Evolutionary conservation across 1,140 invertebrate species (phyloP).

Genomic region (Argopecten irradians): DNA sequence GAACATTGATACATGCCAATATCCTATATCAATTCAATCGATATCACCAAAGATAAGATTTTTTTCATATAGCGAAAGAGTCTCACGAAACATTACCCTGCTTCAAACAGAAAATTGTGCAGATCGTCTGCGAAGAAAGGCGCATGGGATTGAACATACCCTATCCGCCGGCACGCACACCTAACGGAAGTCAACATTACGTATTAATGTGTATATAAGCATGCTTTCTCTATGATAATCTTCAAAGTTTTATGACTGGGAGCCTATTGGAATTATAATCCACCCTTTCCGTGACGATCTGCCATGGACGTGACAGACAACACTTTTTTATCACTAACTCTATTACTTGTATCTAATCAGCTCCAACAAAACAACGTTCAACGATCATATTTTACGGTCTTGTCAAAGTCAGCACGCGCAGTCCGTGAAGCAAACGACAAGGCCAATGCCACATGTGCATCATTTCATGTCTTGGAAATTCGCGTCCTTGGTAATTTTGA

Average conservation of each 20-base stretch:
- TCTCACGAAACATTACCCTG: not conserved
- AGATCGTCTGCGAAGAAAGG: not conserved
- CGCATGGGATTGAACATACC: not conserved
- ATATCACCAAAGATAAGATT: not conserved
- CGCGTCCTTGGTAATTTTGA: conserved; percentile 8
- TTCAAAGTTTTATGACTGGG: not conserved
- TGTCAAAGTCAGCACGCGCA: not conserved
- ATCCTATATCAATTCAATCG: not conserved
- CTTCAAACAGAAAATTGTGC: not conserved
- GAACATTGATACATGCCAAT: not conserved
- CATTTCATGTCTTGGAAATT: not conserved
- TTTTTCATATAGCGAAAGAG: not conserved
- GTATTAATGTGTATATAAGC: not conserved
- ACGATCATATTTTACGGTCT: not conserved
- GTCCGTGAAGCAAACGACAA: not conserved
- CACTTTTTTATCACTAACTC: not conserved
- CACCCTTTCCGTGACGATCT: not conserved
- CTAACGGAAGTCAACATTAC: not conserved
- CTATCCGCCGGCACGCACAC: not conserved
- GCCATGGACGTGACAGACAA: not conserved
- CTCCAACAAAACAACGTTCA: not conserved
- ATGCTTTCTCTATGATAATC: not conserved
- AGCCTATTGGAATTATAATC: not conserved
- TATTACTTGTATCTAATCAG: not conserved
- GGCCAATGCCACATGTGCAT: not conserved